Evolutionary conservation across 2,797 vertebrate species (phyloP).

Genomic region (Spatula versicolor): DNA sequence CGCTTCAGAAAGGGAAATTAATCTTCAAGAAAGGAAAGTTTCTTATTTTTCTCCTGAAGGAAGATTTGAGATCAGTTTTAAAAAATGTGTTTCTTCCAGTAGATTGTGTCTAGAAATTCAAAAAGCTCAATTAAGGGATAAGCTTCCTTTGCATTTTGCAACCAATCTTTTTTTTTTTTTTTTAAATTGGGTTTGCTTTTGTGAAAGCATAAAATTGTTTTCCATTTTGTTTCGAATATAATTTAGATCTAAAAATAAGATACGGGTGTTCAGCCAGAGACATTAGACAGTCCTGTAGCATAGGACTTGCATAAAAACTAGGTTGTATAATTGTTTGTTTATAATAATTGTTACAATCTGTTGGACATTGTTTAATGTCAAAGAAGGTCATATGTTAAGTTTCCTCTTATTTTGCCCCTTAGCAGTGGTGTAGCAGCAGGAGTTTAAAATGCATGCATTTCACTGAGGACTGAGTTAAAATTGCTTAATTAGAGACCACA

Average conservation of each 20-base stretch:
- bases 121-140: not conserved
- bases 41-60: not conserved
- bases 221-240: not conserved
- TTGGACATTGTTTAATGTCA: not conserved
- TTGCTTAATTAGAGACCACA: not conserved
- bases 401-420: not conserved
- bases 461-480: constrained; percentile 2
- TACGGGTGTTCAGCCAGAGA: not conserved
- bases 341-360: not conserved
- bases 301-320: not conserved
- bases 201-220: not conserved
- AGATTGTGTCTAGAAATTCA: not conserved
- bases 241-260: not conserved
- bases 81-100: not conserved
- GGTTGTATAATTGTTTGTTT: not conserved
- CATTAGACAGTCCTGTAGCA: not conserved
- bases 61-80: not conserved
- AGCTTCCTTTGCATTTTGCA: not conserved
- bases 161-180: not conserved
- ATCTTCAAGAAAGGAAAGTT: not conserved
- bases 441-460: not conserved
- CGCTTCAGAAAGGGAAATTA: not conserved
- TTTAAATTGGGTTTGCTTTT: not conserved
- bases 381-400: not conserved
- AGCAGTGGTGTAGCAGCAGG: not conserved